A percentile compares a stretch with the other conserved stretches of the same genome.
Conservation (phyloP, 2,888 invertebrate genomes). For the Phaonia tiefii region DNA sequence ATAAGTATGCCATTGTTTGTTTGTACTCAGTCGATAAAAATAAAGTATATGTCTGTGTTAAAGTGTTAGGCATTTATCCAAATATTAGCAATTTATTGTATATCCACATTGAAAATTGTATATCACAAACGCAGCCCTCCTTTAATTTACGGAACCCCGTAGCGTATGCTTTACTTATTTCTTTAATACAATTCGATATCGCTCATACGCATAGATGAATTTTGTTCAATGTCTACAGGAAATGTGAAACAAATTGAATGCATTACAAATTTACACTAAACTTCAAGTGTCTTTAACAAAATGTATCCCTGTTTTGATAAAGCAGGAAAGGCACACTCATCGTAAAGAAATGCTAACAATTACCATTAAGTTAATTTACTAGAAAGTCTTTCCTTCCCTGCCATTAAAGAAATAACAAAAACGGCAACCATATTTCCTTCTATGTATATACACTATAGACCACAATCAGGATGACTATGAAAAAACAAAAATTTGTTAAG, state of each 20-base stretch:
- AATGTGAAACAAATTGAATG: not conserved
- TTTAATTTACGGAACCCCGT: too few species aligned
- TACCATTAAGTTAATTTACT: constrained; percentile 5
- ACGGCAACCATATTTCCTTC: constrained; percentile 4
- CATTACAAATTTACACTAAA: not conserved
- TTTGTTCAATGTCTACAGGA: not conserved
- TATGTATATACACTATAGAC: not conserved
- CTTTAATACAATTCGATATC: not conserved
- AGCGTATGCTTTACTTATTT: too few species aligned
- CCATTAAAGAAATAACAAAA: not conserved
- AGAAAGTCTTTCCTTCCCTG: not conserved
- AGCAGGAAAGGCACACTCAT: not conserved
- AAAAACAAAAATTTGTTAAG: not conserved
- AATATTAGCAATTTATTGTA: too few species aligned
- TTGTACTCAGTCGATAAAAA: too few species aligned
- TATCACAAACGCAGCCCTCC: too few species aligned
- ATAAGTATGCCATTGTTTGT: too few species aligned
- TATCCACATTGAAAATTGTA: too few species aligned
- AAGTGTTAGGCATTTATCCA: too few species aligned
- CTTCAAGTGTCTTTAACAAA: too few species aligned
- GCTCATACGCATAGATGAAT: constrained; percentile 6
- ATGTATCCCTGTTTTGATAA: not conserved
- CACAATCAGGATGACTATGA: not conserved
- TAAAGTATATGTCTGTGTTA: too few species aligned
- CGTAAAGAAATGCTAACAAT: constrained; percentile 8